Base-by-base conservation (phyloP, 1,140 invertebrate genomes). In the Tyrophagus putrescentiae region DNA sequence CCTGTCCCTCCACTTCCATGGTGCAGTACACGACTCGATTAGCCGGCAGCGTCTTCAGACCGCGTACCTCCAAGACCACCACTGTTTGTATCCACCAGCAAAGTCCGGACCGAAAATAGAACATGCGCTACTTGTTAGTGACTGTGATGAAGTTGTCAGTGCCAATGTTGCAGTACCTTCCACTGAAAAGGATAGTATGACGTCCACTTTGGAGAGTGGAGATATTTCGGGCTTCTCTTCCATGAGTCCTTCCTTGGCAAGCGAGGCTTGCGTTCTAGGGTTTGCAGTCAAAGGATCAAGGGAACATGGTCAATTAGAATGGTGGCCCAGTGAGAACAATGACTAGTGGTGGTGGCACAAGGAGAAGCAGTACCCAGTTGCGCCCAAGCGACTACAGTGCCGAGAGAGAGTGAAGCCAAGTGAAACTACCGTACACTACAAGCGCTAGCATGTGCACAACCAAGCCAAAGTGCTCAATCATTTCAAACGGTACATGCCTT, bases 11-110 rank as follows among this genome's bases (percentile, higher is more conserved):
- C 1, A 98, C 92, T 77, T 99, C 95, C 96, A 99, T 98, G 25
- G 94, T 98, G 73, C 96, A 98, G 76, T 98, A 99, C 31, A 99
- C 93, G 68, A 98, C 96, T 69, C 93, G 81, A 77, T 94, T 98
- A 16, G 91, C 84, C 65, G 92, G 84, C 65, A 98, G 76, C 33
- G 90, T 94, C 74, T 97, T 98, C 41, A 99, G 77, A 62, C 92
- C 92, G 75, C 96, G 93, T 48, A 98, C 94, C 78, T 99, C 95
- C 84, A 97, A 95, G 36, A 98, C 93, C 68, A 95, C 83, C 59
- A 92, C 86, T 59, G 27, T 56, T 87, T 91, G 73, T 50, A 76
- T 44, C 45, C 16, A 16, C 18, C 29, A 61, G 16, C 27, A 61
- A 6, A 60, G 60, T 13, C 11, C 9, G n/a, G 13, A 61, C n/a